Percentiles rank a stretch among this genome's conserved stretches.
These are phyloP conservation scores for Sisor rabdophorus DNA, from an alignment of 2,113 vertebrate genomes.

Conservation along the genomic window DNA sequence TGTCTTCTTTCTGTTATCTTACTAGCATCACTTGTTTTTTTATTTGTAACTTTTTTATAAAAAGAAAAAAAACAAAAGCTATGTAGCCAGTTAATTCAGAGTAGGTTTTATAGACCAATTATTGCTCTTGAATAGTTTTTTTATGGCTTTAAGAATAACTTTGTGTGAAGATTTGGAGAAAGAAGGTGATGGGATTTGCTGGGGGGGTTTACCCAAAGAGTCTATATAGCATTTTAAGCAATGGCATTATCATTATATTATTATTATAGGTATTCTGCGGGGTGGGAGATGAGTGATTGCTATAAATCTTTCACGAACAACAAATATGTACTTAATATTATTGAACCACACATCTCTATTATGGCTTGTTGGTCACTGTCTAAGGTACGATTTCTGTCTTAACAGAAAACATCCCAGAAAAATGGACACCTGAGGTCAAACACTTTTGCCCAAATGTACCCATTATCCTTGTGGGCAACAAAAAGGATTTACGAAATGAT, in stretches of 20 bases:
- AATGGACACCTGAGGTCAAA: conserved; percentile 98
- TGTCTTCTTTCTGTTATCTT: neutral
- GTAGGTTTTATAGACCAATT: neutral
- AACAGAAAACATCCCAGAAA: conserved; percentile 98
- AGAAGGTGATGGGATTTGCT: no score
- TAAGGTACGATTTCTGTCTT: conserved; percentile 26
- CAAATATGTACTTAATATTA: no score
- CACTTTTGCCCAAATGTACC: conserved; percentile 99
- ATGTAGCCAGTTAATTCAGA: neutral
- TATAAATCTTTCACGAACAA: neutral
- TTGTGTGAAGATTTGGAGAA: no score
- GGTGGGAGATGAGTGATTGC: no score
- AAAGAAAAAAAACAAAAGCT: neutral
- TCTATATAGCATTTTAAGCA: no score
- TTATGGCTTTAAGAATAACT: neutral
- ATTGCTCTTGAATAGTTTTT: neutral
- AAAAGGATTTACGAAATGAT: conserved; percentile 97
- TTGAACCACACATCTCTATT: neutral
- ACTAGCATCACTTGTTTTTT: neutral
- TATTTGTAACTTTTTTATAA: neutral
- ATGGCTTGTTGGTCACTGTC: neutral
- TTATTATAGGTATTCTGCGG: no score
- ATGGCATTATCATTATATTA: no score
- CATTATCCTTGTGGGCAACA: conserved; percentile 98
- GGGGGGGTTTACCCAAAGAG: no score